Conservation (phyloP, 2,888 invertebrate species). For the Tupiocoris notatus region DNA sequence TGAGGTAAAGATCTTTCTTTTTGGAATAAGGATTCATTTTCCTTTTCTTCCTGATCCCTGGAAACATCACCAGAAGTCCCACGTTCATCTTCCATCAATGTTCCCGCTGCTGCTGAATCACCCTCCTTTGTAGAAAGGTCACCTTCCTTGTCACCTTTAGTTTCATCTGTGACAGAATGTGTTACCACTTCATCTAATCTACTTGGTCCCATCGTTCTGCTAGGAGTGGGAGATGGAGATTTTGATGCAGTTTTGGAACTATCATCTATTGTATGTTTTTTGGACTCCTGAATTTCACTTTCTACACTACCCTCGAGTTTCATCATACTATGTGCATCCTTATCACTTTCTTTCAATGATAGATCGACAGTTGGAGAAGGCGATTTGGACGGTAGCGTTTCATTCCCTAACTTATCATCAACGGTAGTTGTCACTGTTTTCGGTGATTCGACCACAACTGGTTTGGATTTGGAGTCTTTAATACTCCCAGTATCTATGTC, state of each 20-base stretch:
- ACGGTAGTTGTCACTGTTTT: too few species aligned
- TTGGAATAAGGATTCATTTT: neutral
- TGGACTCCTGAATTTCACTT: neutral
- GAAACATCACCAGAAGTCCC: neutral
- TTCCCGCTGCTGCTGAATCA: neutral
- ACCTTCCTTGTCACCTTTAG: neutral
- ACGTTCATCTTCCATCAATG: neutral
- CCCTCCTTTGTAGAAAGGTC: neutral
- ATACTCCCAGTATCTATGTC: too few species aligned
- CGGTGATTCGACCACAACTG: too few species aligned
- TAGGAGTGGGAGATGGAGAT: neutral
- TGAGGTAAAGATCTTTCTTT: neutral
- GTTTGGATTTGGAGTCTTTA: neutral
- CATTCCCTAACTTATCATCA: neutral
- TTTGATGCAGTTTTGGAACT: neutral
- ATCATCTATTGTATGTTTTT: neutral
- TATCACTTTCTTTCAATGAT: slow-evolving; percentile 1
- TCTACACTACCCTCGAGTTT: neutral
- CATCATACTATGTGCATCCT: neutral
- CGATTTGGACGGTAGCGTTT: slow-evolving; percentile 1
- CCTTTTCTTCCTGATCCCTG: neutral
- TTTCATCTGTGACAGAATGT: neutral
- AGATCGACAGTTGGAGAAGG: slow-evolving; percentile 10
- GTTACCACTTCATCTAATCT: neutral
- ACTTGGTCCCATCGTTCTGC: neutral